These are phyloP conservation scores for Hafferia zeledoni DNA, from an alignment of 2,797 vertebrate species.

Conservation along the genomic window DNA sequence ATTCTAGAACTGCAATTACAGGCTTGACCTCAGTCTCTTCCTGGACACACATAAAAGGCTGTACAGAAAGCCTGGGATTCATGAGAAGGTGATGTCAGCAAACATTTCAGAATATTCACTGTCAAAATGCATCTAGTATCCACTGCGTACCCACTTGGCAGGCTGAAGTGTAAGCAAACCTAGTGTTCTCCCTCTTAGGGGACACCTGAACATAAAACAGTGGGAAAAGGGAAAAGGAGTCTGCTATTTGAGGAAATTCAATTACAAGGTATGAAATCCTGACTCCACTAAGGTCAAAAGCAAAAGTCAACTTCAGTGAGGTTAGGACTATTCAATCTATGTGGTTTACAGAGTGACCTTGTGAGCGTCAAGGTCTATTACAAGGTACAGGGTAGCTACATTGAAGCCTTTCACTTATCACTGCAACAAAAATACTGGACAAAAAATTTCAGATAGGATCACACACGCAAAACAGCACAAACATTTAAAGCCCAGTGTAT, in stretches of 20 bases:
- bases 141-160: not conserved
- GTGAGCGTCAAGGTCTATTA: not conserved
- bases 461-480: not conserved
- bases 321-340: not conserved
- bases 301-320: not conserved
- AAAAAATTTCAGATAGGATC: not conserved
- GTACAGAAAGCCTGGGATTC: not conserved
- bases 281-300: not conserved
- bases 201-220: not conserved
- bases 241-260: not conserved
- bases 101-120: not conserved
- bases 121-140: not conserved
- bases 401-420: not conserved
- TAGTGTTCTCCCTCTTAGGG: not conserved
- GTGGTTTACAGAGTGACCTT: not conserved
- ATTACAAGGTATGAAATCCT: not conserved
- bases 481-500: not conserved
- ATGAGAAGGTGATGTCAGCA: not conserved
- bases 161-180: not conserved
- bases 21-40: constrained; percentile 8
- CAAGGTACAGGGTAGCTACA: not conserved
- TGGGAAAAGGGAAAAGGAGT: not conserved
- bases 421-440: not conserved
- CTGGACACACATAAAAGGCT: not conserved
- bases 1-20: not conserved